Evolutionary conservation across 30 jellyfish, hydroid and myxozoan species (phyloP), one percentile per base, ranked within the genome.

Genomic region (Turritopsis dohrnii): DNA sequence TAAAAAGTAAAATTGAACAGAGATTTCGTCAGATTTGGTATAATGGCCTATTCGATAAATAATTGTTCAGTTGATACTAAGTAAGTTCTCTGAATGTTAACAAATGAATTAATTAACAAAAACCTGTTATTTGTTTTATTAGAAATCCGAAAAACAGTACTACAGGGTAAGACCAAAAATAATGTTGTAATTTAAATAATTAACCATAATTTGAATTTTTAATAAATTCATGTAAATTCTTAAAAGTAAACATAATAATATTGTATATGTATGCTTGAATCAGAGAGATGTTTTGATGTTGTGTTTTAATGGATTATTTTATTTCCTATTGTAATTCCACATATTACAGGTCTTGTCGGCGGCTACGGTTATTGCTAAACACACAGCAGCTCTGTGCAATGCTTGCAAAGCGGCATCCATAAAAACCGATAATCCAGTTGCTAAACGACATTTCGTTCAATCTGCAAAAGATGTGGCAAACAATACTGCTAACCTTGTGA

Each of bases 391-490:
- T 28, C 89, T 93, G 81, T 93, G 98, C 84, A 93, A 93, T 71
- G 98, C 98, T 17, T 93, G 98, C 87, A 93, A 93, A 72, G 89
- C 79, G 26, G 98, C 98, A 80, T 93, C 98, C 31, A 85, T 96
- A 66, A 93, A 88, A 90, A 93, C 98, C 9, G 98, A 93, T 65
- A 93, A 93, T 54, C 98, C 98, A 22, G 98, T 93, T 84, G 98
- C 98, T 69, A 93, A 93, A 90, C 82, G 98, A 65, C 98, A 93
- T 53, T 93, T 93, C 53, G 98, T 93, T 53, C 96, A 93, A 86
- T 90, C 98, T 31, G 98, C 98, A 0, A 93, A 93, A 71, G 98
- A 93, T 54, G 98, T 93, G 31, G 98, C 98, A 7, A 93, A 93
- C 82, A 88, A 88, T 83, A 93, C 98, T 7, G 98, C 98, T 18